These are phyloP conservation scores for Parelbella ahira DNA, from an alignment of 2,888 invertebrate genomes.

Conservation along the genomic window DNA sequence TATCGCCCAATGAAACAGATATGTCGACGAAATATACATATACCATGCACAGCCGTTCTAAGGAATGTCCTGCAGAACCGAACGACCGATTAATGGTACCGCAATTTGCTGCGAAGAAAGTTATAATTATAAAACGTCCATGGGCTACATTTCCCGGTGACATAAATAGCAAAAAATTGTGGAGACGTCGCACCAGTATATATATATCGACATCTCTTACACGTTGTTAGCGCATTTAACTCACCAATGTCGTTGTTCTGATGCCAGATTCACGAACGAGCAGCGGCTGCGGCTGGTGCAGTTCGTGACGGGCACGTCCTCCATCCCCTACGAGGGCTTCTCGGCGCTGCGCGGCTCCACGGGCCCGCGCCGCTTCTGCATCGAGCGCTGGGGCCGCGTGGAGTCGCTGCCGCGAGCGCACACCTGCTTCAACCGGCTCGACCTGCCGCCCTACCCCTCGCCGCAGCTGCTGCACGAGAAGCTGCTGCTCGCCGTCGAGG, in stretches of 20 bases:
- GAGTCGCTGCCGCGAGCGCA: constrained; percentile 97
- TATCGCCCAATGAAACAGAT: too few relatives aligned
- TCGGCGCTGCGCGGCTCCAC: constrained; percentile 96
- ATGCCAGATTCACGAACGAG: constrained; percentile 96
- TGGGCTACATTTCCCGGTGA: constrained; percentile 16
- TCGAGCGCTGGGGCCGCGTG: constrained; percentile 98
- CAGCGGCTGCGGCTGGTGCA: constrained; percentile 94
- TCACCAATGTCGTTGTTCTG: constrained; percentile 13
- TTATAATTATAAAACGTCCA: constrained; percentile 18
- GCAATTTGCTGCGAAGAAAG: constrained; percentile 10
- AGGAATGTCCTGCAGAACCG: too few relatives aligned
- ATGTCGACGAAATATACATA: too few relatives aligned
- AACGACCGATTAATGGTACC: too few relatives aligned
- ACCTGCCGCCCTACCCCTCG: constrained; percentile 97
- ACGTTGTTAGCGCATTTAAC: too few relatives aligned
- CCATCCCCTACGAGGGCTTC: constrained; percentile 98
- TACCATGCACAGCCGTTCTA: too few relatives aligned
- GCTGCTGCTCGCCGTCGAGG: constrained; percentile 94
- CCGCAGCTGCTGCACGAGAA: constrained; percentile 95
- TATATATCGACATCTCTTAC: too few relatives aligned
- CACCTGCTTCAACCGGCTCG: constrained; percentile 98
- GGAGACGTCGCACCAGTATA: neutral
- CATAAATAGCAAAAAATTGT: constrained; percentile 19
- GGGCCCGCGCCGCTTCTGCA: constrained; percentile 96
- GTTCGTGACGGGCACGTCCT: constrained; percentile 98